phyloP scores from a whole-genome alignment of 2,888 invertebrate species.

The Melieria crassipennis region DNA sequence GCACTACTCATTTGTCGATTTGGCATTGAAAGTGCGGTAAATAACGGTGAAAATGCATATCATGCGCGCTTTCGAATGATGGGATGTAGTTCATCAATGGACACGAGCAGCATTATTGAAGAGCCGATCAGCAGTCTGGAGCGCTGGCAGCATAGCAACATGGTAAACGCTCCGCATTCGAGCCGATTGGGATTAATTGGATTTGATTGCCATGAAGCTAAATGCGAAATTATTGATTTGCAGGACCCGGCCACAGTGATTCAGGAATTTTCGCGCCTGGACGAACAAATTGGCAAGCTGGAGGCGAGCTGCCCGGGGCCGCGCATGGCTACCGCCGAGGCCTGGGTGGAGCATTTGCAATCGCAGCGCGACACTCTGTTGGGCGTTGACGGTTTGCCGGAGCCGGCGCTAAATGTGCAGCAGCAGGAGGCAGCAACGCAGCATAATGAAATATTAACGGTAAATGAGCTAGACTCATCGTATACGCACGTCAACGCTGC shows the following conservation, averaged over 20 bases:
- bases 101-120: constrained; percentile 47
- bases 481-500: neutral
- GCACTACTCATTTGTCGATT: no score
- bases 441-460: constrained; percentile 23
- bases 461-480: constrained; percentile 22
- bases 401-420: constrained; percentile 11
- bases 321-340: constrained; percentile 62
- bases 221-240: neutral
- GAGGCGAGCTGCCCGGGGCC: constrained; percentile 63
- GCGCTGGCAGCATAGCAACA: constrained; percentile 45
- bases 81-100: constrained; percentile 61
- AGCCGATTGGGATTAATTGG: neutral
- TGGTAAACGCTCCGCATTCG: constrained; percentile 18
- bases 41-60: neutral
- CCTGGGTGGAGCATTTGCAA: constrained; percentile 63
- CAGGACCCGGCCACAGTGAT: constrained; percentile 50
- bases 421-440: constrained; percentile 3
- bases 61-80: constrained; percentile 44
- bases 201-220: constrained; percentile 1
- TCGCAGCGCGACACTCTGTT: constrained; percentile 53
- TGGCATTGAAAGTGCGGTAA: no score
- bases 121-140: constrained; percentile 40
- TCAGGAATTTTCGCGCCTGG: constrained; percentile 59
- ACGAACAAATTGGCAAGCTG: constrained; percentile 59
- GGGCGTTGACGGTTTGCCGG: constrained; percentile 46